Base-by-base conservation (phyloP, 1,140 invertebrate species). In the Zaprionus capensis region DNA sequence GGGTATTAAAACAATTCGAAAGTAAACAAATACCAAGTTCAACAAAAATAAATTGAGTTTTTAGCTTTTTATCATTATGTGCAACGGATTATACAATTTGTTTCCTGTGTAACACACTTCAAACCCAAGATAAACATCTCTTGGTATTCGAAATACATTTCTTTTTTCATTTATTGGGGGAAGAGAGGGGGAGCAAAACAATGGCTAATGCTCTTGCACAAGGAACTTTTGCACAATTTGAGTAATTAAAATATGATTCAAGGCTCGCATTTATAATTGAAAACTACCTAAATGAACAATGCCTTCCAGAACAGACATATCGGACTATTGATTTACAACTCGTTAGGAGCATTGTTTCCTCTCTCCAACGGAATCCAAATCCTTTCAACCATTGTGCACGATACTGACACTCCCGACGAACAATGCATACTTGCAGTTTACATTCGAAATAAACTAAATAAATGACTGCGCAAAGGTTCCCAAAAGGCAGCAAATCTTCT, bases 241-340 rank as follows among this genome's bases (percentile, higher is more conserved):
- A 56, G 22, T 56, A 56, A 56, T 56, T 28, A 56, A 55, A 26
- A 28, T 26, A 24, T 55, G 24, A 55, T 26, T 4, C 22, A 55
- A 55, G 4, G 31, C 49, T 38, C 3, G n/a, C 36, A n/a, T 6
- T 20, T 4, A 34, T 14, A 31, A 36, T 7, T 28, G 51, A 53
- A 55, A 65, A 41, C 46, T 14, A 41, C 31, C 31, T 11, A 38
- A 55, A 49, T 38, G 20, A 24, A 65, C 63, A 65, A 38, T 55
- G 22, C 63, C 63, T 36, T 55, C 36, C 12, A 58, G n/a, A 67
- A n/a, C 53, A 56, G 53, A 17, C 22, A 56, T 56, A 31, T 28
- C 53, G 24, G 20, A 26, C 46, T 62, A 56, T 74, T 74, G 65
- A 74, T 62, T 74, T 74, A 74, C 49, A 69, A 15, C 57, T 69